Evolutionary conservation across 2,797 vertebrate species (phyloP), one percentile per base, ranked within the genome.

Genomic region (Cyclura pinguis): DNA sequence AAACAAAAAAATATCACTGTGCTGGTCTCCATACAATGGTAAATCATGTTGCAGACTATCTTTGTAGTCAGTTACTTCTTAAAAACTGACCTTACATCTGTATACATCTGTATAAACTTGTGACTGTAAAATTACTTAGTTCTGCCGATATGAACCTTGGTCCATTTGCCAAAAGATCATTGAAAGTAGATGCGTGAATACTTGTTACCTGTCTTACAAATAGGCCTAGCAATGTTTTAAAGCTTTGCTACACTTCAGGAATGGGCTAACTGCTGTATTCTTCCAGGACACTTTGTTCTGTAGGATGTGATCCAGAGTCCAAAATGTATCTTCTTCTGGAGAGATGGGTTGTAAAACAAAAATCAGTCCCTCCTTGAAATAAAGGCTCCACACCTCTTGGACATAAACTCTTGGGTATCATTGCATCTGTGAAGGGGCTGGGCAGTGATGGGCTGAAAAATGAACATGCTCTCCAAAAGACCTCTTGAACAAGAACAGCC

Each of bases 21-120:
- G 62, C 50, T 6, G 90, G 3, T 73, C 4, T 0, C 50, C 81
- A 76, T 85, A 85, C 1, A 89, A 80, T 32, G 81, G 47, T 74
- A 89, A 92, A 93, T 76, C 94, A 35, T 29, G 74, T 84, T 90
- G 59, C 64, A 29, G 73, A 94, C 90, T 35, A 62, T 38, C 32
- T 20, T 22, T 0, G 89, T 3, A 69, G 88, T 10, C 50, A 90
- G 35, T 59, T 6, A 35, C 93, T 84, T 7, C 24, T 93, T 52
- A 32, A 77, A 89, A 92, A 73, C 42, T 89, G 32, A 18, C 42
- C 12, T 81, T 0, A 87, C 91, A 94, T 91, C 74, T 92, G 91
- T 42, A 42, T 42, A 42, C 3, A 42, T 92, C 0, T 8, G 50
- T 22, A 8, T 22, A 89, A 76, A 69, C 3, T 14, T 85, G 35